A percentile compares a stretch with the other conserved stretches of the same genome.
Conservation (phyloP, 2,797 vertebrate species). For the Diglossa cyanea region DNA sequence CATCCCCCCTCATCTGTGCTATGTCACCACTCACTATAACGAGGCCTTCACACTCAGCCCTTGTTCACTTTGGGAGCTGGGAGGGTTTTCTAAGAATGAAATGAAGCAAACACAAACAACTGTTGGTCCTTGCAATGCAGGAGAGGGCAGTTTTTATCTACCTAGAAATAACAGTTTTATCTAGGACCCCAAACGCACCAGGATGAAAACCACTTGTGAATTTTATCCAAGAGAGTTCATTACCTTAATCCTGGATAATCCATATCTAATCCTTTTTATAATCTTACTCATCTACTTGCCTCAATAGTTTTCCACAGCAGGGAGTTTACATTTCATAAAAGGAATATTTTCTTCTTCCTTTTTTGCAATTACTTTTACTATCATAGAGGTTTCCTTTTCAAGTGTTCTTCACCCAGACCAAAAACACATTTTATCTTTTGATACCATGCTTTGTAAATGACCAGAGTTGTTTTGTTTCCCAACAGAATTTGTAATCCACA, state of each 20-base stretch:
- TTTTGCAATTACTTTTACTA: background rate
- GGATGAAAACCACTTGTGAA: conserved; percentile 24
- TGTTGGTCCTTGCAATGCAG: background rate
- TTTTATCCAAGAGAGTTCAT: conserved; percentile 49
- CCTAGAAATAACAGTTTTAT: background rate
- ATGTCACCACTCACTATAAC: accelerated
- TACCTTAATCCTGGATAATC: conserved; percentile 58
- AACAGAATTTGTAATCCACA: background rate
- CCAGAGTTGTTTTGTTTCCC: background rate
- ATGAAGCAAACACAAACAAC: background rate
- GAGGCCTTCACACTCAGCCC: background rate
- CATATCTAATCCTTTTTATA: conserved; percentile 58
- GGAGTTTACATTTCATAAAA: conserved; percentile 19
- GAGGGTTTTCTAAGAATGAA: background rate
- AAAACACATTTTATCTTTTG: background rate
- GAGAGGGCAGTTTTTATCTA: background rate
- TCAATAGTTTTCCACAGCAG: conserved; percentile 43
- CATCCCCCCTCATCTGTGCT: no score
- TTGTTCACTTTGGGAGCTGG: background rate
- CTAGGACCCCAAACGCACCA: background rate
- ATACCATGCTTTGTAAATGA: background rate
- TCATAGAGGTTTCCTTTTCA: background rate
- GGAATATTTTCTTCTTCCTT: background rate
- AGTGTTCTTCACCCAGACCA: background rate
- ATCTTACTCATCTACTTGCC: conserved; percentile 53